Evolutionary conservation across 1,140 invertebrate genomes (phyloP), one percentile per base, ranked within the genome.

Genomic region (Drosophila orena): DNA sequence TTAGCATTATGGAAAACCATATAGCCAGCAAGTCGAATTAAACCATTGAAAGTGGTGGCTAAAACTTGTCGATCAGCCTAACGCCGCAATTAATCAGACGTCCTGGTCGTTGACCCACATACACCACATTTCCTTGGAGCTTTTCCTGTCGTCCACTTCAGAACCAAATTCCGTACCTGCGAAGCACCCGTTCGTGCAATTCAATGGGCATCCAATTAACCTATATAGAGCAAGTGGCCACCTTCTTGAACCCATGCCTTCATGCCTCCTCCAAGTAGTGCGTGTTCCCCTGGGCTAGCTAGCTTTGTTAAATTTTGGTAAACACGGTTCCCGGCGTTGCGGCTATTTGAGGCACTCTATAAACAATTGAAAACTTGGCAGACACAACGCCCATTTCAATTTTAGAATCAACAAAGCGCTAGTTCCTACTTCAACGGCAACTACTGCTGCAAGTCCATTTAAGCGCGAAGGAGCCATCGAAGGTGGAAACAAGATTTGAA

Each of bases 301-400:
- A 42, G 47, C 46, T 61, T 49, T 49, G 75, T 84, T 57, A 66
- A 77, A 68, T 75, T 77, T 56, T 22, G 66, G 74, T 42, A 66
- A 76, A 52, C 54, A 68, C 53, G 47, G 11, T 40, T 40, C 12
- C 6, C 27, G 22, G 42, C 57, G 55, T 72, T 79, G 75, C 58
- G 64, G 55, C 50, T 64, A 37, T 77, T 83, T 74, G 65, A 77
- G 55, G 53, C 58, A 90, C 85, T 89, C 68, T 68, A 84, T 89
- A 90, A 89, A 89, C 80, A 89, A 89, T 80, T 90, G 68, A 84
- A 89, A 89, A 89, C 49, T 90, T 64, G 42, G 54, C 40, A 89
- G 79, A 80, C 79, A 83, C 80, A 60, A 78, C 84, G 84, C 84
- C 84, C 72, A 71, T 89, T 89, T 89, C 84, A 89, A 89, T 89